Conservation (phyloP, 2,888 invertebrate genomes). For the Auanema sp. region DNA sequence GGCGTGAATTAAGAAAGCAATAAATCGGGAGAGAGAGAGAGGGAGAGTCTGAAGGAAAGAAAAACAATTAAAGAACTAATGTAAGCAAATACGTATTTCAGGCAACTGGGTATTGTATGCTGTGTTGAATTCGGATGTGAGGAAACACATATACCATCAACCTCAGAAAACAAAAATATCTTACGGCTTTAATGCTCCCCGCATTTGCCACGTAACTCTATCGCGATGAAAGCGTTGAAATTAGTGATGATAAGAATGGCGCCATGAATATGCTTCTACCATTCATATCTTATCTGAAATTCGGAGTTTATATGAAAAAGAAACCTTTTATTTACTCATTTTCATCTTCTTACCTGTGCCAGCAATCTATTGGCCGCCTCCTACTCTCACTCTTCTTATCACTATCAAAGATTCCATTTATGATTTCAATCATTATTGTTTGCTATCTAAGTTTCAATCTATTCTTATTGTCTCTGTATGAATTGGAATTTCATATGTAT, state of each 20-base stretch:
- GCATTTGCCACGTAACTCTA: background rate
- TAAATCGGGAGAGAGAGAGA: too few species aligned
- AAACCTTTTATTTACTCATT: constrained; percentile 2
- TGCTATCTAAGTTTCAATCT: too few species aligned
- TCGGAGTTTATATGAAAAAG: background rate
- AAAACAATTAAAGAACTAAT: background rate
- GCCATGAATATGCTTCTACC: background rate
- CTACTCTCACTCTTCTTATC: too few species aligned
- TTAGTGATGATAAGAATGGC: background rate
- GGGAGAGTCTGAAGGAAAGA: background rate
- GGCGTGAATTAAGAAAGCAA: too few species aligned
- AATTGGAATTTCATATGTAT: too few species aligned
- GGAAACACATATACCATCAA: constrained; percentile 49
- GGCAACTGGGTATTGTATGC: constrained; percentile 59
- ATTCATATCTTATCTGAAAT: constrained; percentile 1
- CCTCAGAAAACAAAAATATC: constrained; percentile 25
- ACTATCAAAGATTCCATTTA: too few species aligned
- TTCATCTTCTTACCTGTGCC: background rate
- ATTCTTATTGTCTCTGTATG: too few species aligned
- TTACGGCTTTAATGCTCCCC: background rate
- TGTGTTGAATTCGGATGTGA: constrained; percentile 51
- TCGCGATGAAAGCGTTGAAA: background rate
- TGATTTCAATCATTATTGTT: too few species aligned
- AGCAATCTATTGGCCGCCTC: too few species aligned
- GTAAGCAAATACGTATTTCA: constrained; percentile 20